These are phyloP conservation scores for Drosophila miranda DNA, from an alignment of 1,140 invertebrate species.

Conservation along the genomic window DNA sequence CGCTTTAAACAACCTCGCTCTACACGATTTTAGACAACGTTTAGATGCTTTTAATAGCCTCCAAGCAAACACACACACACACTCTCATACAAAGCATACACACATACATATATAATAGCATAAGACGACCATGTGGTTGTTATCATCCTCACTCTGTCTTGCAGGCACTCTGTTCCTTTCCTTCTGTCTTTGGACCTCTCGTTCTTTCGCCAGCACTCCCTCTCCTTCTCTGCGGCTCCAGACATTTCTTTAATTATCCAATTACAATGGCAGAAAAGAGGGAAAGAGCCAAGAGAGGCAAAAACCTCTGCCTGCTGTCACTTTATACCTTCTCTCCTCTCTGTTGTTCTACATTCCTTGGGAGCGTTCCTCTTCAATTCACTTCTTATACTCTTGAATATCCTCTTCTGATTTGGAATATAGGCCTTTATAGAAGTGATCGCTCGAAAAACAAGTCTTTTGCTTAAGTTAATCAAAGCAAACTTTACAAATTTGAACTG, in stretches of 20 bases:
- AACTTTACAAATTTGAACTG: no score
- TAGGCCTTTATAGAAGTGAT: no score
- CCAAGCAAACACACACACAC: conserved; percentile 30
- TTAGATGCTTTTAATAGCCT: conserved; percentile 76
- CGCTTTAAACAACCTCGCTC: no score
- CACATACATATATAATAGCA: conserved; percentile 10
- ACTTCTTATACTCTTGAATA: no score
- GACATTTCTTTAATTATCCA: conserved; percentile 79
- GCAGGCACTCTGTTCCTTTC: background rate
- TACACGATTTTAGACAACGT: conserved; percentile 66
- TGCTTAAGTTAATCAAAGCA: no score
- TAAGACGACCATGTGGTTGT: conserved; percentile 40
- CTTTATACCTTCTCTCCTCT: background rate
- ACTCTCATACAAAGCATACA: conserved; percentile 2
- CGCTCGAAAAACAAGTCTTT: no score
- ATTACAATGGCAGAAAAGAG: conserved; percentile 69
- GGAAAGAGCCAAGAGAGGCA: background rate
- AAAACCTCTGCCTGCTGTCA: no score
- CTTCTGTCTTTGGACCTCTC: conserved; percentile 18
- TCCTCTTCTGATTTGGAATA: no score
- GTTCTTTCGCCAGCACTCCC: conserved; percentile 10
- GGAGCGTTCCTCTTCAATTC: conserved; percentile 24
- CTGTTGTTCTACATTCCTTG: conserved; percentile 49
- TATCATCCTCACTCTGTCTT: conserved; percentile 22
- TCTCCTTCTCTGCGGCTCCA: conserved; percentile 31